Base-by-base conservation (phyloP, 1,140 invertebrate genomes). In the Scaptomyza graminum region DNA sequence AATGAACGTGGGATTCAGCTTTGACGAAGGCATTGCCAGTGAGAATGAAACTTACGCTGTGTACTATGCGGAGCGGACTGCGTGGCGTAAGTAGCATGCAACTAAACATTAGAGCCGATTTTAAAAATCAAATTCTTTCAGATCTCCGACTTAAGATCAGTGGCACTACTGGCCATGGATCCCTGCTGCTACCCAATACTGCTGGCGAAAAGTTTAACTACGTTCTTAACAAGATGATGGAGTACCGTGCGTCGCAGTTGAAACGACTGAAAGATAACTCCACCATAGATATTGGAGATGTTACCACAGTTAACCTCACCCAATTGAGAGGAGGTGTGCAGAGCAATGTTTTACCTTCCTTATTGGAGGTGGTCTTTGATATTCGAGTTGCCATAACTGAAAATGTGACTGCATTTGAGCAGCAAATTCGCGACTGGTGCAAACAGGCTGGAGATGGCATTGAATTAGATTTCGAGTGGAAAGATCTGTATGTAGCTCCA, bases 111-210 rank as follows among this genome's bases (percentile, higher is more conserved):
- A 6, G 3, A 12, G 1, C 6, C 3, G 4, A 49, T 1, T 4
- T 43, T 13, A 12, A 7, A 18, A 41, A 5, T 25, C 7, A 37
- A n/a, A 47, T 22, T 7, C 15, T 34, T 31, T 11, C 28, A 90
- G 87, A 83, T 44, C 57, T 90, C 5, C 61, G 68, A 1, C 59
- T 91, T 0, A 79, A 87, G 54, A 76, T 90, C 25, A 74, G 93
- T 34, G 97, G 97, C n/a, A 94, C 94, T 57, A 94, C 97, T 9
- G 98, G 98, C 0, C 98, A 99, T 92, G 98, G 97, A 1, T 98
- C 96, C 0, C 93, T 97, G 11, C 92, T 98, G 25, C 92, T 96
- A 18, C 93, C 95, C 50, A 94, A 97, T 74, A 97, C 96, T 6
- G 96, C 97, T 34, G 97, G 95, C 2, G 95, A 97, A 91, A 98